Evolutionary conservation across 2,888 invertebrate species (phyloP).

Genomic region (Lochmaea capreae): DNA sequence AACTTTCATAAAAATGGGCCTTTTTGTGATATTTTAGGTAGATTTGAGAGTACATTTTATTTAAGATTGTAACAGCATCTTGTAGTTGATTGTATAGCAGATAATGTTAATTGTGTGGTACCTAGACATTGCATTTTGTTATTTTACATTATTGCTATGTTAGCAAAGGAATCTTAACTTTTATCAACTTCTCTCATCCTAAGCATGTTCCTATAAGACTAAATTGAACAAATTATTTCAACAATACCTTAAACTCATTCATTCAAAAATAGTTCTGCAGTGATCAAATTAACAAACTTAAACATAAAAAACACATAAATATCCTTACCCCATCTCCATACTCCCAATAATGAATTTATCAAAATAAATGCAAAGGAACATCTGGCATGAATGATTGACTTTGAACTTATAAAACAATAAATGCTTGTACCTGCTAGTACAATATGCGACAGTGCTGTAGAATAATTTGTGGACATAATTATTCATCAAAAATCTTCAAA

Average conservation of each 20-base stretch:
- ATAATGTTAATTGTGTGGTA: no score
- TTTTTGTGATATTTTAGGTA: no score
- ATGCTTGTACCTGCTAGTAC: slow-evolving; percentile 57
- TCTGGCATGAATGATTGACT: slow-evolving; percentile 45
- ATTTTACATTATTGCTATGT: no score
- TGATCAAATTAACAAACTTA: not conserved
- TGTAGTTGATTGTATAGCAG: no score
- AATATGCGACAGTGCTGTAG: slow-evolving; percentile 58
- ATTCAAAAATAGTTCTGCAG: not conserved
- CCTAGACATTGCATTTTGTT: no score
- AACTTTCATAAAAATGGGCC: no score
- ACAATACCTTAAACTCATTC: not conserved
- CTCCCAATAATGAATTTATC: slow-evolving; percentile 58
- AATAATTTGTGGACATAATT: slow-evolving; percentile 47
- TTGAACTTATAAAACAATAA: slow-evolving; percentile 50
- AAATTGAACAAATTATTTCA: no score
- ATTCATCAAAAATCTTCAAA: slow-evolving; percentile 8
- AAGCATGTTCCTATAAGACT: no score
- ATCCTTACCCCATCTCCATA: slow-evolving; percentile 59
- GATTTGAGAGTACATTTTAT: no score
- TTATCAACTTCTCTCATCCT: no score
- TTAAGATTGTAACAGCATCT: no score
- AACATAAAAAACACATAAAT: not conserved
- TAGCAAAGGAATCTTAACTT: no score
- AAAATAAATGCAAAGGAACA: slow-evolving; percentile 57